A percentile compares a stretch with the other conserved stretches of the same genome.
Conservation (phyloP, 2,888 invertebrate genomes). For the Brenthis hecate region DNA sequence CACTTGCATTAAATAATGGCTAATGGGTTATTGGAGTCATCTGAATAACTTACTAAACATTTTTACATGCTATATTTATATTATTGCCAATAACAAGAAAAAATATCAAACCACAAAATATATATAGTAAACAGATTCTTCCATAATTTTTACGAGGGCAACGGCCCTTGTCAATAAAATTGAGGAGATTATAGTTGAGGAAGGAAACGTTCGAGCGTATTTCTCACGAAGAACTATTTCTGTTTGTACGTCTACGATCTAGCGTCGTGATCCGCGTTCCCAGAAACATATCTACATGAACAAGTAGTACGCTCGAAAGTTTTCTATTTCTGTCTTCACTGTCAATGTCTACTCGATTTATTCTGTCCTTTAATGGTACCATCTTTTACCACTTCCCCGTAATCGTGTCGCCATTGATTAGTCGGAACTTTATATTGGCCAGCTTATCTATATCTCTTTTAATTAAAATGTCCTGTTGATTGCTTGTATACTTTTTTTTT, state of each 20-base stretch:
- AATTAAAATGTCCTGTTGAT: not conserved
- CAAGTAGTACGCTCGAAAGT: slow-evolving; percentile 44
- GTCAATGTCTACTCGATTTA: slow-evolving; percentile 46
- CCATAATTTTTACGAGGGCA: slow-evolving; percentile 28
- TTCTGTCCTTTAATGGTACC: slow-evolving; percentile 26
- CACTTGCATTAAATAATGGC: not conserved
- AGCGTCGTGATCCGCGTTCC: slow-evolving; percentile 43
- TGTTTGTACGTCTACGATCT: slow-evolving; percentile 39
- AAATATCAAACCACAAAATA: not conserved
- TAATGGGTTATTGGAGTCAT: not conserved
- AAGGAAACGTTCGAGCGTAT: slow-evolving; percentile 43
- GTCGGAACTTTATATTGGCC: not conserved
- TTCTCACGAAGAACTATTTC: slow-evolving; percentile 50
- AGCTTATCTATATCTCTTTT: too few relatives aligned
- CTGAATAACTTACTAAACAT: not conserved
- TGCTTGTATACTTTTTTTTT: not conserved
- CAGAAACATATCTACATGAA: slow-evolving; percentile 41
- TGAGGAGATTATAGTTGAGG: slow-evolving; percentile 38
- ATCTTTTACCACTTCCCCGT: slow-evolving; percentile 24
- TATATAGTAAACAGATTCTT: not conserved
- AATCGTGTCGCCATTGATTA: slow-evolving; percentile 7
- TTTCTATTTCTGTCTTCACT: slow-evolving; percentile 49
- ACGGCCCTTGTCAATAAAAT: slow-evolving; percentile 39
- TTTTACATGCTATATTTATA: not conserved
- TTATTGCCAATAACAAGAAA: not conserved